Conservation (phyloP, 2,797 vertebrate species). For the Cyprinella venusta region DNA sequence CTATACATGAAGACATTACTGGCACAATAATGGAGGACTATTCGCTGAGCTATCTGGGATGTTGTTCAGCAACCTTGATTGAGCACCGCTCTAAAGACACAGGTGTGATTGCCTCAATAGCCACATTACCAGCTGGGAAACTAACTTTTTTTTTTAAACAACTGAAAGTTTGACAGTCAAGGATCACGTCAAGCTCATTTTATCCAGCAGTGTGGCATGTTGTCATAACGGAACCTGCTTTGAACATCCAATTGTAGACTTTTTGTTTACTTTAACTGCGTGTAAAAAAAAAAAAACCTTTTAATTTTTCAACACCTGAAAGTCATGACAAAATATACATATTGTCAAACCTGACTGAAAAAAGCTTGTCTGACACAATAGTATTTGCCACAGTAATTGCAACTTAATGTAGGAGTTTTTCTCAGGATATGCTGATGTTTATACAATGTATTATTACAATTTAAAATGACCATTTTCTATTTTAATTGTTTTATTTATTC, state of each 20-base stretch:
- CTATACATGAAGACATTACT: conserved; percentile 53
- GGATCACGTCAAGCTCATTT: not conserved
- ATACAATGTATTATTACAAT: not conserved
- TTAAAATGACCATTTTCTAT: too few species aligned
- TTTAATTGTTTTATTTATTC: too few species aligned
- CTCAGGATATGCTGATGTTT: not conserved
- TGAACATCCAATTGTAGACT: not conserved
- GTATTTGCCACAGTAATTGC: not conserved
- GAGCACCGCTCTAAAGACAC: conserved; percentile 51
- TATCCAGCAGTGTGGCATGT: not conserved
- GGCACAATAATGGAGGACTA: conserved; percentile 50
- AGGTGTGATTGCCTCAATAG: conserved; percentile 45
- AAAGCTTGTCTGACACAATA: not conserved
- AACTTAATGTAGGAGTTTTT: not conserved
- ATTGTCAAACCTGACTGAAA: not conserved
- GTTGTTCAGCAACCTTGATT: conserved; percentile 54
- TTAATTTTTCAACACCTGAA: not conserved
- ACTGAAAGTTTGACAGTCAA: conserved; percentile 4
- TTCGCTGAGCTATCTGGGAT: conserved; percentile 49
- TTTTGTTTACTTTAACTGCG: not conserved
- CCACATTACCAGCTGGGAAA: conserved; percentile 40
- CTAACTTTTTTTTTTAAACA: not conserved
- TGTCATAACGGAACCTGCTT: not conserved
- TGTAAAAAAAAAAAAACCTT: not conserved
- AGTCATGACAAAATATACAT: not conserved